Evolutionary conservation across 2,888 invertebrate species (phyloP), one percentile per base, ranked within the genome.

Genomic region (Copidosoma aretas): DNA sequence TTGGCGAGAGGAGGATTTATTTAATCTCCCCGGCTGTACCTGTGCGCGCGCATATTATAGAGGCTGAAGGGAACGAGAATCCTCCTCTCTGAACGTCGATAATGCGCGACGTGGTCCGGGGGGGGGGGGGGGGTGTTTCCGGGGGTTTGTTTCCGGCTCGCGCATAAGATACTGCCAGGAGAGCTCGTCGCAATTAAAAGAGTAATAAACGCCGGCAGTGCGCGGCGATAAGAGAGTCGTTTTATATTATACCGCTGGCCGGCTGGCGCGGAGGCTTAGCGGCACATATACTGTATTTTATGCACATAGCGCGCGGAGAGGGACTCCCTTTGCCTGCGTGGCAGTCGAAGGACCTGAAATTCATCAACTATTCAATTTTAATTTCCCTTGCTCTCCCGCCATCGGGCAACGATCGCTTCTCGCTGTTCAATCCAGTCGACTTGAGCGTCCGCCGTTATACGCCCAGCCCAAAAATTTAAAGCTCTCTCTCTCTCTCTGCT

Each of bases 301-400:
- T 51, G 10, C 57, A 10, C 25, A 8, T 41, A 10, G 41, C 41
- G 14, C n/a, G n/a, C n/a, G n/a, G n/a, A n/a, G n/a, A n/a, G n/a
- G n/a, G n/a, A n/a, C n/a, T n/a, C n/a, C n/a, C n/a, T 32, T 3
- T 32, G 43, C 43, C 8, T 3, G 43, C 14, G 43, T 1, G 43
- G 8, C 1, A 46, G 12, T 46, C 43, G 43, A 32, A 32, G 12
- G 15, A 12, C 76, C 77, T 78, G 78, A 80, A 81, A 81, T 81
- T 81, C 81, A 81, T 81, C 81, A 81, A 81, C 79, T 81, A 81
- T 81, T 81, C 80, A 81, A 80, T 81, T 81, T 79, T 81, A 80
- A 81, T 81, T 81, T 81, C 78, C 80, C 22, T 66, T 70, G 62
- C 66, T 64, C 72, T 71, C 63, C 58, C 57, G 53, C 59, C 57